Conservation (phyloP, 1,140 invertebrate species). For the Helicoverpa armigera region DNA sequence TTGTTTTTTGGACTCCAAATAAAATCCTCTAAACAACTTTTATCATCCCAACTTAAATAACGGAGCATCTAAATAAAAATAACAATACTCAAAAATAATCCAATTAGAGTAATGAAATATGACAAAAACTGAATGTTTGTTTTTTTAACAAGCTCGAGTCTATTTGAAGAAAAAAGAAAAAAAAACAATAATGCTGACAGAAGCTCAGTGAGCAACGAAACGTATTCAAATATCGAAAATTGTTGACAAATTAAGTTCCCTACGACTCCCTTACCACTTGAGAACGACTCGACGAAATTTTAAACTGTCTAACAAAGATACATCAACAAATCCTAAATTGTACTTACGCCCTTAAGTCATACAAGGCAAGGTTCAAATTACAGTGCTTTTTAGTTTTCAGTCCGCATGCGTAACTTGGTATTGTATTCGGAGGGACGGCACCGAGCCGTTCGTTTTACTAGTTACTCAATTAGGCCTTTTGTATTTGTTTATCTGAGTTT, state of each 20-base stretch:
- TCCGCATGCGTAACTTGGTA: constrained; percentile 60
- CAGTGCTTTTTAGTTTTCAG: constrained; percentile 27
- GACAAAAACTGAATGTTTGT: constrained; percentile 51
- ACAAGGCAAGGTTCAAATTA: constrained; percentile 55
- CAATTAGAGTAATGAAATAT: constrained; percentile 34
- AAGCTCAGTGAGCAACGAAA: constrained; percentile 84
- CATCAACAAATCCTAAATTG: constrained; percentile 8
- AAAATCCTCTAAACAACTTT: background rate
- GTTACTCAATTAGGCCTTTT: constrained; percentile 87
- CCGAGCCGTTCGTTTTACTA: constrained; percentile 85
- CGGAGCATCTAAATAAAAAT: constrained; percentile 18
- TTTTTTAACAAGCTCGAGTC: constrained; percentile 57
- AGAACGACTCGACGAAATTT: constrained; percentile 82
- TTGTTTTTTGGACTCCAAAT: background rate
- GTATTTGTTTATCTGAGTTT: constrained; percentile 87
- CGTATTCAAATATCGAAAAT: constrained; percentile 87
- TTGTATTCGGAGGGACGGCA: constrained; percentile 78
- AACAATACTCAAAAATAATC: constrained; percentile 38
- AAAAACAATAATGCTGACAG: constrained; percentile 81
- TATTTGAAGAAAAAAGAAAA: constrained; percentile 79
- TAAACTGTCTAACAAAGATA: constrained; percentile 62
- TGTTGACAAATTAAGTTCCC: constrained; percentile 87
- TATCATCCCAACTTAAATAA: background rate
- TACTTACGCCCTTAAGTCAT: constrained; percentile 20
- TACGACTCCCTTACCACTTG: constrained; percentile 84